These are phyloP conservation scores for Tetranychus piercei DNA, from an alignment of 2,888 invertebrate species.

Conservation along the genomic window DNA sequence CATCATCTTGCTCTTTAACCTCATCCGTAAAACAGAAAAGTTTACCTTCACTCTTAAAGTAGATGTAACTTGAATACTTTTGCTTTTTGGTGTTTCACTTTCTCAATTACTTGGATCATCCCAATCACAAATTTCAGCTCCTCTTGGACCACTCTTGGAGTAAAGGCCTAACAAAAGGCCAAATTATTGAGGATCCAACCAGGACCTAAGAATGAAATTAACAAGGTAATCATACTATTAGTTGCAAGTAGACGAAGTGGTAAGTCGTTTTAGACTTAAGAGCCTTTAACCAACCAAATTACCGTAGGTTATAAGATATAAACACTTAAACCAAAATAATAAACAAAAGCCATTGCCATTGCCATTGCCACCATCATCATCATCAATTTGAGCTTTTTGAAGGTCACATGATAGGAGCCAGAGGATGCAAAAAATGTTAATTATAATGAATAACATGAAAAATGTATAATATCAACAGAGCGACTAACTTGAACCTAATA, in stretches of 20 bases:
- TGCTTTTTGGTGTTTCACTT: too few relatives aligned
- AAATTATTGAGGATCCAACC: too few relatives aligned
- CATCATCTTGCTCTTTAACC: background rate
- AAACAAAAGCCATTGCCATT: background rate
- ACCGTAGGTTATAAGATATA: too few relatives aligned
- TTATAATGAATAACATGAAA: background rate
- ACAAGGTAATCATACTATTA: background rate
- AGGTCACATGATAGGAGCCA: background rate
- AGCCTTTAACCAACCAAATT: background rate
- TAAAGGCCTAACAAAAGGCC: background rate
- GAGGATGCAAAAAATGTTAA: background rate
- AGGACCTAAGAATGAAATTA: background rate
- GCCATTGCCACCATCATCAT: background rate
- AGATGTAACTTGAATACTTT: background rate
- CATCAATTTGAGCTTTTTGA: background rate
- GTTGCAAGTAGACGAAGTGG: background rate
- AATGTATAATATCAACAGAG: background rate
- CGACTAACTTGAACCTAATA: background rate
- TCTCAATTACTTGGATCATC: background rate
- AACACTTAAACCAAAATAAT: background rate
- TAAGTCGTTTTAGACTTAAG: background rate
- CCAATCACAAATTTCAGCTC: background rate
- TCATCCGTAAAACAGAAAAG: background rate
- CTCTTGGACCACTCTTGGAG: background rate
- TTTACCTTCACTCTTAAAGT: background rate